Percentiles rank a stretch among this genome's conserved stretches.
phyloP scores from a whole-genome alignment of 2,113 vertebrate species.

The Phalacrocorax carbo region DNA sequence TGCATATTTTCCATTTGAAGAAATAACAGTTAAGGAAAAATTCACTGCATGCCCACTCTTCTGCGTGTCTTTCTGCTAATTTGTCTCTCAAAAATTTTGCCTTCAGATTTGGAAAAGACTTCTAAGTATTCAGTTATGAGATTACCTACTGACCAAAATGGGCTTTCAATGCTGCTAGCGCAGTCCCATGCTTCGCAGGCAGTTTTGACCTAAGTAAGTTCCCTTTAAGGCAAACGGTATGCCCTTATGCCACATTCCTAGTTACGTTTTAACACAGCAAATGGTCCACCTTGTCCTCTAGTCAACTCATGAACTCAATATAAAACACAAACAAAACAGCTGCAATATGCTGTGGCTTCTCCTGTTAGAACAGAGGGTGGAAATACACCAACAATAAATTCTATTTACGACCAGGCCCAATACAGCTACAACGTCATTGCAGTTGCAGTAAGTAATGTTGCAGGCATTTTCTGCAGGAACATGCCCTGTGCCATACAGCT shows the following conservation, averaged over 20 bases:
- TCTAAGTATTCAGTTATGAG: neutral
- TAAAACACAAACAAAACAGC: neutral
- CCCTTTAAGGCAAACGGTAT: neutral
- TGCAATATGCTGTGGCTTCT: neutral
- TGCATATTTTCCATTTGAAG: neutral
- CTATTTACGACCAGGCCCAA: neutral
- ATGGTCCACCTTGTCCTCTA: neutral
- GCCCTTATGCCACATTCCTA: neutral
- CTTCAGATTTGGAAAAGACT: neutral
- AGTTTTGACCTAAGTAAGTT: neutral
- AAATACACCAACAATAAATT: neutral
- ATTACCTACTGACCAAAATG: neutral
- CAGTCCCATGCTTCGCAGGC: neutral
- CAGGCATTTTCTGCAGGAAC: neutral
- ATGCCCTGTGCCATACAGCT: neutral
- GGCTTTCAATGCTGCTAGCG: neutral
- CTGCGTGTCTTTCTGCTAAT: neutral
- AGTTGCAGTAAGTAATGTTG: neutral
- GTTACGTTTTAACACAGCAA: neutral
- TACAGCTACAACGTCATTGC: neutral
- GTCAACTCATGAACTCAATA: neutral
- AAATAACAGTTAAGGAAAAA: neutral
- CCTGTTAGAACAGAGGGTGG: neutral
- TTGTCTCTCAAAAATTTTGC: neutral
- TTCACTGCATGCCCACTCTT: rapidly evolving